A percentile compares a stretch with the other conserved stretches of the same genome.
Conservation (phyloP, 1,140 invertebrate species). For the Prorops nasuta region DNA sequence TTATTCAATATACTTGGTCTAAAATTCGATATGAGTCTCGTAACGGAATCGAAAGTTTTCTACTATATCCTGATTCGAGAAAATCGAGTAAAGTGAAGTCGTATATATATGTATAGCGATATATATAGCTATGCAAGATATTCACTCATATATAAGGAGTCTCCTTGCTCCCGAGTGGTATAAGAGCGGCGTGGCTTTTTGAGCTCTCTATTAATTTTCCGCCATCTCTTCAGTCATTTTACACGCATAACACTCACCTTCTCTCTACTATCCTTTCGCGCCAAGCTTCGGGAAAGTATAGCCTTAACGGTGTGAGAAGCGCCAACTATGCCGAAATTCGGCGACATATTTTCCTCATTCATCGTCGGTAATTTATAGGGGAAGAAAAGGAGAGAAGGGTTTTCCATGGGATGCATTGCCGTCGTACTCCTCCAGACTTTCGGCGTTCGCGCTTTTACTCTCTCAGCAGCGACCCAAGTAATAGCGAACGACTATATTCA, state of each 20-base stretch:
- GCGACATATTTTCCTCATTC: slow-evolving; percentile 34
- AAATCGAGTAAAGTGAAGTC: too few species aligned
- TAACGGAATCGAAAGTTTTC: too few species aligned
- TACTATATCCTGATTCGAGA: too few species aligned
- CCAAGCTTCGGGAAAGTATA: too few species aligned
- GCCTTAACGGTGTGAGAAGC: neutral
- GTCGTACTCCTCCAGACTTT: slow-evolving; percentile 3
- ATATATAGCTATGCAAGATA: too few species aligned
- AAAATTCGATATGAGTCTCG: too few species aligned
- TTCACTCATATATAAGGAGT: too few species aligned
- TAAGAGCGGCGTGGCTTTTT: neutral
- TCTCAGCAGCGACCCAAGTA: neutral
- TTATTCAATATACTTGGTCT: too few species aligned
- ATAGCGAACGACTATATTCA: slow-evolving; percentile 20
- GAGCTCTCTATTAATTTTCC: slow-evolving; percentile 15
- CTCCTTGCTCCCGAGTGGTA: too few species aligned
- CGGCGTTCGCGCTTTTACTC: neutral
- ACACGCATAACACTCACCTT: slow-evolving; percentile 1
- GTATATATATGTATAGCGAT: too few species aligned
- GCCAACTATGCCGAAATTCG: slow-evolving; percentile 25
- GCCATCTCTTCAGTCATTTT: slow-evolving; percentile 12
- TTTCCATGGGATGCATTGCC: slow-evolving; percentile 7
- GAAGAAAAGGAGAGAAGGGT: neutral
- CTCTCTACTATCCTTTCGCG: neutral
- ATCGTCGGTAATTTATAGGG: slow-evolving; percentile 28